Evolutionary conservation across 1,140 invertebrate species (phyloP).

Genomic region (Carcinoscorpius rotundicauda): DNA sequence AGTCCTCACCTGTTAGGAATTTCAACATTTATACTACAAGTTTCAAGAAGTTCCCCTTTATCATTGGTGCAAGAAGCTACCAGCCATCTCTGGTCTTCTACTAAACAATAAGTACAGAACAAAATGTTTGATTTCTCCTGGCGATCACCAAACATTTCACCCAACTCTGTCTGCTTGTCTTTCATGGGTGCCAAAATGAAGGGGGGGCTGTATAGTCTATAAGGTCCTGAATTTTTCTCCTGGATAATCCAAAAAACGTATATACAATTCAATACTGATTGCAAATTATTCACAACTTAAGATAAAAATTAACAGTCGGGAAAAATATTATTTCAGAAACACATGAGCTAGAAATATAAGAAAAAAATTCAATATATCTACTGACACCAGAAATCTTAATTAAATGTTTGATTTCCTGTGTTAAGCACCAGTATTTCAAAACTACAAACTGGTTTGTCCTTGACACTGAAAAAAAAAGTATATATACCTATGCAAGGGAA

Average conservation of each 20-base stretch:
- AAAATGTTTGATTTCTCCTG: slow-evolving; percentile 65
- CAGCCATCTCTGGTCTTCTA: slow-evolving; percentile 90
- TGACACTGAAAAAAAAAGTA: too few relatives aligned
- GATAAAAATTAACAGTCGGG: too few relatives aligned
- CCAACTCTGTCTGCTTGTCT: slow-evolving; percentile 50
- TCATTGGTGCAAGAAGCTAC: slow-evolving; percentile 88
- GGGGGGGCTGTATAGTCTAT: slow-evolving; percentile 67
- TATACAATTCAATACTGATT: too few relatives aligned
- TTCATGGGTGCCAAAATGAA: slow-evolving; percentile 82
- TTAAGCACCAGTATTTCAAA: too few relatives aligned
- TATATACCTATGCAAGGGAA: too few relatives aligned
- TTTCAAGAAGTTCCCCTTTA: slow-evolving; percentile 86
- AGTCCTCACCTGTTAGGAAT: slow-evolving; percentile 60
- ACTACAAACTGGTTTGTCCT: too few relatives aligned
- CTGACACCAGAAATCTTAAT: too few relatives aligned
- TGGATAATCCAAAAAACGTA: neutral
- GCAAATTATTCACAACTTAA: too few relatives aligned
- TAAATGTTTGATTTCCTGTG: too few relatives aligned
- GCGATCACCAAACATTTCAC: slow-evolving; percentile 35
- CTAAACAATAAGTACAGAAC: slow-evolving; percentile 91
- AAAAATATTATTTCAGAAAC: too few relatives aligned
- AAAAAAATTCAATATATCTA: too few relatives aligned
- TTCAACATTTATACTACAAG: slow-evolving; percentile 84
- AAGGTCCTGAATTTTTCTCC: slow-evolving; percentile 7
- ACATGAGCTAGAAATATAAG: too few relatives aligned